Evolutionary conservation across 1,140 invertebrate species (phyloP), one percentile per base, ranked within the genome.

Genomic region (Drusus annulatus): DNA sequence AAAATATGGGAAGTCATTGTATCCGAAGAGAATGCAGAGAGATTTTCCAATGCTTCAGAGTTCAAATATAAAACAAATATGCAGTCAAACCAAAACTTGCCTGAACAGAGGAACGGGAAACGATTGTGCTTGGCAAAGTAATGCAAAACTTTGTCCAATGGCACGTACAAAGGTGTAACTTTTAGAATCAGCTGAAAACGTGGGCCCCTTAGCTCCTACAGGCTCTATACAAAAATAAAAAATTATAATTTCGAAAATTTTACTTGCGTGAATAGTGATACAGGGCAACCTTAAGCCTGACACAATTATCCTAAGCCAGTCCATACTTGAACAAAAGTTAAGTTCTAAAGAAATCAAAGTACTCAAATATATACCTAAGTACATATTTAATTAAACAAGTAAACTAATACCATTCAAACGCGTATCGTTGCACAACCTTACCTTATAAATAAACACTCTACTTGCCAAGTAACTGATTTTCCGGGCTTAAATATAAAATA

Each of bases 221-320:
- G 94, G 94, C 89, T 95, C 94, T 95, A 90, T 54, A 87, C 83
- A 85, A 76, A 65, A 84, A 80, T 78, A 74, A 52, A 74, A 60
- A 50, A 63, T 51, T 60, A 60, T 60, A 23, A 60, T 60, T 60
- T 17, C 23, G 77, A 65, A 74, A 68, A 6, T 45, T 79, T 17
- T 10, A 90, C 91, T 92, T 91, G 94, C 93, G 93, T 94, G 90
- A 93, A 93, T 81, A 90, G 85, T 80, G 94, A 94, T 85, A 92
- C 86, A 68, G 94, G 94, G 87, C 92, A 92, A 50, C 92, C 93
- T 88, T 95, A 94, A 79, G 95, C 95, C 84, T 94, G 94, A 88
- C 96, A 97, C 19, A 95, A 91, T 75, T 13, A 45, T 79, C 93
- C 91, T 84, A 94, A 90, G 80, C 90, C 89, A 62, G 91, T 88